Percentiles rank a stretch among this genome's conserved stretches.
Evolutionary conservation across 2,888 invertebrate species (phyloP).

Genomic region (Oscheius sp.): DNA sequence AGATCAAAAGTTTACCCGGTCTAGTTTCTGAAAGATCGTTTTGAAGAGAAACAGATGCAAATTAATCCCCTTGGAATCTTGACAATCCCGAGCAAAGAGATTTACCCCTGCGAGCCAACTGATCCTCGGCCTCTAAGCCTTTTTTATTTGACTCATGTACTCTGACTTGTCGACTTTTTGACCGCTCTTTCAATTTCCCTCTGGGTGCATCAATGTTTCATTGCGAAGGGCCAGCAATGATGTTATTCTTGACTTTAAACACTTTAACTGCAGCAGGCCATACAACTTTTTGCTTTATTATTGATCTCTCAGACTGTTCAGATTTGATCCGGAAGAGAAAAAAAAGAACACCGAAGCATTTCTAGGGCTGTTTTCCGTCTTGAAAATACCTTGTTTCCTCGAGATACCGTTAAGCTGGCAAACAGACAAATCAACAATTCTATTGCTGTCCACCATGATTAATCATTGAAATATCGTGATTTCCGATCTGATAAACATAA

Average conservation of each 20-base stretch:
- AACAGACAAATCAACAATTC: too few relatives aligned
- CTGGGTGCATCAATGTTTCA: constrained; percentile 36
- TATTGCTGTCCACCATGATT: too few relatives aligned
- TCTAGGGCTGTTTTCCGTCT: too few relatives aligned
- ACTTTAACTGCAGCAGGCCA: constrained; percentile 13
- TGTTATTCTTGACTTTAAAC: constrained; percentile 32
- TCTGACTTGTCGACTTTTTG: constrained; percentile 23
- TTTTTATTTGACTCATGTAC: constrained; percentile 12
- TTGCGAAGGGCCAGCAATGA: constrained; percentile 20
- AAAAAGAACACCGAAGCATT: too few relatives aligned
- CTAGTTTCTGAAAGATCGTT: not conserved
- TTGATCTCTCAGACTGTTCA: not conserved
- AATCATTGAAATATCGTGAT: too few relatives aligned
- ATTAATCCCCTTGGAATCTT: not conserved
- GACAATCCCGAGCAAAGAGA: not conserved
- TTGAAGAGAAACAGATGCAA: not conserved
- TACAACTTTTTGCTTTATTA: constrained; percentile 6
- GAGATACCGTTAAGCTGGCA: too few relatives aligned
- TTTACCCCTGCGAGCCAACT: not conserved
- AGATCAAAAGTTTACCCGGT: not conserved
- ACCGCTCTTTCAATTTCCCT: constrained; percentile 36
- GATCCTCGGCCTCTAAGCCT: not conserved
- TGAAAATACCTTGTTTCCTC: too few relatives aligned
- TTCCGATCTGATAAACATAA: too few relatives aligned
- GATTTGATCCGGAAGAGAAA: too few relatives aligned